These are phyloP conservation scores for Picathartes gymnocephalus DNA, from an alignment of 2,113 vertebrate genomes.

Conservation along the genomic window DNA sequence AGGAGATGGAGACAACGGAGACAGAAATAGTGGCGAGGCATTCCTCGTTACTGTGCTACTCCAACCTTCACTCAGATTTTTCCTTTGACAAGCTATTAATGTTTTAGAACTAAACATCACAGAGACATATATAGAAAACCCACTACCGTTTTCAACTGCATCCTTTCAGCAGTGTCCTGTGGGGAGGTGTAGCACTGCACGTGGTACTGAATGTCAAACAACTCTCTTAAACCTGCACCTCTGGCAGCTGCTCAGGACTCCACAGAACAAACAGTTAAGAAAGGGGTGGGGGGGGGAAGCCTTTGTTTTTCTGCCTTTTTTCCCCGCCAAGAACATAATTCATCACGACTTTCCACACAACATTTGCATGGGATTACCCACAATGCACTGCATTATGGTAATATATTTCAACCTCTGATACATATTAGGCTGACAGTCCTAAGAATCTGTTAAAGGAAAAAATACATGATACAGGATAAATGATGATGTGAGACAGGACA, in stretches of 20 bases:
- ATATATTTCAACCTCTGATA: constrained; percentile 34
- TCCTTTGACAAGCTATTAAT: not conserved
- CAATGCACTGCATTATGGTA: constrained; percentile 29
- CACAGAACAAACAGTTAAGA: not conserved
- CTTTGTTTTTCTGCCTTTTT: not conserved
- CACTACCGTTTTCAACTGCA: not conserved
- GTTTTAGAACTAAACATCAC: constrained; percentile 18
- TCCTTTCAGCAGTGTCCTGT: not conserved
- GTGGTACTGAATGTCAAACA: constrained; percentile 1
- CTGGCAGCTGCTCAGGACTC: constrained; percentile 5
- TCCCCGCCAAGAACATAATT: not conserved
- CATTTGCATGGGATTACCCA: constrained; percentile 58
- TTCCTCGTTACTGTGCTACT: not conserved
- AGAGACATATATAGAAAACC: not conserved
- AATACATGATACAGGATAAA: constrained; percentile 49
- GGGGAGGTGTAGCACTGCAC: not conserved
- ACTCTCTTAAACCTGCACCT: not conserved
- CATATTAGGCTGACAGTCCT: constrained; percentile 18
- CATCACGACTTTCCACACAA: constrained; percentile 22
- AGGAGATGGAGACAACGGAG: not conserved
- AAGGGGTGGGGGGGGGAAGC: not conserved
- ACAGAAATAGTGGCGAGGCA: not conserved
- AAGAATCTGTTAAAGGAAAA: constrained; percentile 48
- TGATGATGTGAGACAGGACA: constrained; percentile 29
- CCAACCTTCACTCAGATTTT: not conserved